Evolutionary conservation across 1,140 invertebrate species (phyloP), one percentile per base, ranked within the genome.

Genomic region (Hydropsyche tenuis): DNA sequence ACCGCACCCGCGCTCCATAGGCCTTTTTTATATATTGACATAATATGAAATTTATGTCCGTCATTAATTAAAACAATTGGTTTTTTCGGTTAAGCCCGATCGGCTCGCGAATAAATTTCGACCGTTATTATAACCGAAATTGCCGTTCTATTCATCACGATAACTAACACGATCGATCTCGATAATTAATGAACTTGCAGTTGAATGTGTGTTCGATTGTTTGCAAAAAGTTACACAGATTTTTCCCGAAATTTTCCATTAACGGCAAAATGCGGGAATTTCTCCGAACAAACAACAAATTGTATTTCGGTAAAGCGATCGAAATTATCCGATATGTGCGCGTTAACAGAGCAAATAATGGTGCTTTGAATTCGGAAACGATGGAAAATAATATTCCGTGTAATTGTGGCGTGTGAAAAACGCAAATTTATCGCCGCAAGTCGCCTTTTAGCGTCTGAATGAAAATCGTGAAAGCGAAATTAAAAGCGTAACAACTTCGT

Each of bases 51-150:
- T 69, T 69, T 69, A 69, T 69, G 65, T 30, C 25, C 14, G 46
- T 25, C 65, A 51, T 51, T 69, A 51, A 51, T 51, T 69, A 69
- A 69, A 69, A 69, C 46, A 69, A 69, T 69, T 51, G 65, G 65
- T 69, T 69, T 69, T 51, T 48, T 48, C 65, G 43, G 43, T 51
- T 51, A 23, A 69, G 20, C 65, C 23, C 37, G 16, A 45, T 45
- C 37, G 16, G 30, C 63, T 42, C 63, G 63, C 14, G 63, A 60
- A 60, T 60, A 60, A 60, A 60, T 60, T 60, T 60, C 14, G 12
- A 60, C 56, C 56, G 7, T 48, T 48, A 23, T 60, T 60, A 25
- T 60, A 25, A 25, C 56, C 56, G 56, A 60, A 60, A 60, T 60
- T 60, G 56, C 56, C 56, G 20, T 60, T 23, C 56, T 60, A 60